Conservation (phyloP, 2,888 invertebrate species). For the Eupithecia tripunctaria region DNA sequence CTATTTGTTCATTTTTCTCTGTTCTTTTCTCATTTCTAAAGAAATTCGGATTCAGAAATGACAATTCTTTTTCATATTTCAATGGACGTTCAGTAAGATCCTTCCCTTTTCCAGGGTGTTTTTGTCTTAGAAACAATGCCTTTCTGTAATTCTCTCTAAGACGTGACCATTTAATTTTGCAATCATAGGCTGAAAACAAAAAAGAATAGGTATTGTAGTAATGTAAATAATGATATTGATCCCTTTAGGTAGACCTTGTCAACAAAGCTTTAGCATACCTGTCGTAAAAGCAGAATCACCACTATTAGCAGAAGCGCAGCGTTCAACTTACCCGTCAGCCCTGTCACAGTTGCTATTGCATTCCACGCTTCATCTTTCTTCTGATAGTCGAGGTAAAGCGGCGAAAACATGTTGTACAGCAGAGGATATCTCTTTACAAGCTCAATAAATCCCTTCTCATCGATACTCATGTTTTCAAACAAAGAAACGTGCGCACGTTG, state of each 20-base stretch:
- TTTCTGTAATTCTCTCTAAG: slow-evolving; percentile 35
- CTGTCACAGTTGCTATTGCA: slow-evolving; percentile 22
- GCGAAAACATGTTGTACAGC: slow-evolving; percentile 25
- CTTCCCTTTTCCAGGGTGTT: not conserved
- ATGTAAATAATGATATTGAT: not conserved
- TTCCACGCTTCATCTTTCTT: slow-evolving; percentile 36
- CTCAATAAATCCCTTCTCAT: slow-evolving; percentile 20
- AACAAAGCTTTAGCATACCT: not conserved
- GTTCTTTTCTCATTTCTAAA: slow-evolving; percentile 6
- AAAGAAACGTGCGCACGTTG: slow-evolving; percentile 11
- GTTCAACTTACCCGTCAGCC: slow-evolving; percentile 22
- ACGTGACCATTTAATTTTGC: slow-evolving; percentile 34
- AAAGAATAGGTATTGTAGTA: not conserved
- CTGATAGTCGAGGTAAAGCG: slow-evolving; percentile 27
- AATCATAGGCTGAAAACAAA: slow-evolving; percentile 27
- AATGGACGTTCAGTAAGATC: slow-evolving; percentile 19
- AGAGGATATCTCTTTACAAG: slow-evolving; percentile 28
- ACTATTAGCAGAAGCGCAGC: not conserved
- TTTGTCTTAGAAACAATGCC: slow-evolving; percentile 25
- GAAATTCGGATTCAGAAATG: slow-evolving; percentile 28
- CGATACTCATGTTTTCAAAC: slow-evolving; percentile 24
- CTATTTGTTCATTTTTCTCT: not conserved
- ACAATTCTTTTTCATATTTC: slow-evolving; percentile 27
- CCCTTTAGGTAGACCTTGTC: not conserved
- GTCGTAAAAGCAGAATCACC: not conserved